Conservation (phyloP, 2,888 invertebrate species). For the Lasioglossum lativentre region DNA sequence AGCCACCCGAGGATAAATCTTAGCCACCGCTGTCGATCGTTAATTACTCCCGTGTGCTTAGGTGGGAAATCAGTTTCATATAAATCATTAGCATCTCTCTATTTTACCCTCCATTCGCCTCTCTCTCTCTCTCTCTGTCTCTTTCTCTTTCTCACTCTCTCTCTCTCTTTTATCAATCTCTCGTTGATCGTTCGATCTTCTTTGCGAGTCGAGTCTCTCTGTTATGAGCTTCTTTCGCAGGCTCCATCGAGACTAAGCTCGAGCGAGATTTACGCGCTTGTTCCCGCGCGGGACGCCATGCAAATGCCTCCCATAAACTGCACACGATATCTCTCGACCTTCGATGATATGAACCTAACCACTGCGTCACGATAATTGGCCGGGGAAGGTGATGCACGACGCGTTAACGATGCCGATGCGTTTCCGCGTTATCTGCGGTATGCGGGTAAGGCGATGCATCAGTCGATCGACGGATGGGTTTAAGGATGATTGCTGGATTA, state of each 20-base stretch:
- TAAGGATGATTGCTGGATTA: background rate
- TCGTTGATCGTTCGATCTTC: background rate
- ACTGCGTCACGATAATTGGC: slow-evolving; percentile 65
- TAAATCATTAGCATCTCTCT: slow-evolving; percentile 66
- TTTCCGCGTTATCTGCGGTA: slow-evolving; percentile 8
- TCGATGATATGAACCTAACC: slow-evolving; percentile 54
- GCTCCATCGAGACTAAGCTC: background rate
- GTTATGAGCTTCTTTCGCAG: slow-evolving; percentile 53
- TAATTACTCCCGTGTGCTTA: slow-evolving; percentile 71
- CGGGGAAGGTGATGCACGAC: slow-evolving; percentile 47
- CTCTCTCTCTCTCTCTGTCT: background rate
- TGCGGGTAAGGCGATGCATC: background rate
- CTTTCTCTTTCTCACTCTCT: background rate
- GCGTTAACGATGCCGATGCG: slow-evolving; percentile 36
- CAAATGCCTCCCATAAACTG: slow-evolving; percentile 56
- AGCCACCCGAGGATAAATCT: slow-evolving; percentile 66
- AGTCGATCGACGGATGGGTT: background rate
- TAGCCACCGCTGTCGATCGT: slow-evolving; percentile 64
- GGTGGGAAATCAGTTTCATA: slow-evolving; percentile 72
- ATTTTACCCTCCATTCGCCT: slow-evolving; percentile 1
- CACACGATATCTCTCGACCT: slow-evolving; percentile 46
- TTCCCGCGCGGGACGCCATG: slow-evolving; percentile 42
- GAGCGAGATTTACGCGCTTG: slow-evolving; percentile 62
- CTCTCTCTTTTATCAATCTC: background rate
- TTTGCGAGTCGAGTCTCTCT: slow-evolving; percentile 9